A percentile compares a stretch with the other conserved stretches of the same genome.
phyloP scores from a whole-genome alignment of 2,113 vertebrate species.

The Arizona elegans region DNA sequence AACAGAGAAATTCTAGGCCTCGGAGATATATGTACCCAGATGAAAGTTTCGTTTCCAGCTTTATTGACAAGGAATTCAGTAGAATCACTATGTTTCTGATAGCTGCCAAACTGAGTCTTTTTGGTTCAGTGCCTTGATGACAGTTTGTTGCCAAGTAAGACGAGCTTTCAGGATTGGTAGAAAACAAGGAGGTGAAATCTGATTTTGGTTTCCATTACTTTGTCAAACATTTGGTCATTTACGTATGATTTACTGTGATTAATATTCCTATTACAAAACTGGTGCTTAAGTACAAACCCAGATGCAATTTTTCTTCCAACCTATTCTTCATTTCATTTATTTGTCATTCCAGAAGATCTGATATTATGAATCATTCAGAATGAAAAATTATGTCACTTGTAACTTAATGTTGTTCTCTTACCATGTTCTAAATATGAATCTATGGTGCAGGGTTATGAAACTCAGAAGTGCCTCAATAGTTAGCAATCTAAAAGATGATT shows the following conservation, averaged over 20 bases:
- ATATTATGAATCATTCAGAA: constrained; percentile 9
- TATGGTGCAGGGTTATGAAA: background rate
- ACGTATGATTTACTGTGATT: constrained; percentile 11
- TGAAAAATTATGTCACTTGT: constrained; percentile 22
- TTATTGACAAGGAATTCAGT: background rate
- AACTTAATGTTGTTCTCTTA: constrained; percentile 4
- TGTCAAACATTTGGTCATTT: constrained; percentile 19
- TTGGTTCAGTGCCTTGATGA: constrained; percentile 9
- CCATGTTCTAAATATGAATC: background rate
- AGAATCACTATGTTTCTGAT: background rate
- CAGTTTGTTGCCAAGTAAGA: background rate
- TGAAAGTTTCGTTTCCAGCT: background rate
- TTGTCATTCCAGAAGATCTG: constrained; percentile 4
- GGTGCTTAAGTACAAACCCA: constrained; percentile 10
- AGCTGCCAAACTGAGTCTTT: background rate
- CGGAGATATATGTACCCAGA: background rate
- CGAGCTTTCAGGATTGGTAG: constrained; percentile 15
- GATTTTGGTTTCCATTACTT: constrained; percentile 17
- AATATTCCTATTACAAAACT: constrained; percentile 21
- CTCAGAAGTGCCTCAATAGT: background rate
- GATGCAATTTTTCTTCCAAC: constrained; percentile 24
- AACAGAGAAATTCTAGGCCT: background rate
- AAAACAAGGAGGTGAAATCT: constrained; percentile 4
- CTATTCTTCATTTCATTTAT: constrained; percentile 7
- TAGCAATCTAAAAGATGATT: background rate